Base-by-base conservation (phyloP, 2,113 vertebrate species). In the Thymallus thymallus region DNA sequence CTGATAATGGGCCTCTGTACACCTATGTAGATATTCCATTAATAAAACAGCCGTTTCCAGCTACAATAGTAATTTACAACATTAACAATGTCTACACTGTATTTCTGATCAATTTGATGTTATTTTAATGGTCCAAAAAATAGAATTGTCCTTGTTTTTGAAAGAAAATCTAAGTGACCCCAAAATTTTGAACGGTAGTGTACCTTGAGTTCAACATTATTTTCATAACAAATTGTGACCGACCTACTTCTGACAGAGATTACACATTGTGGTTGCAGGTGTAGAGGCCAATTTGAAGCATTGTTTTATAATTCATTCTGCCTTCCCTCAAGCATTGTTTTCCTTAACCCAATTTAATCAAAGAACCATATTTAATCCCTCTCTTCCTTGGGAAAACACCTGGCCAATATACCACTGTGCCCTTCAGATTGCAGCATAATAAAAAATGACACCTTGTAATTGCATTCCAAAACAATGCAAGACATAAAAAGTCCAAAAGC, bases 171-270 rank as follows among this genome's bases (percentile, higher is more conserved):
- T n/a, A n/a, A n/a, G n/a, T n/a, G n/a, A n/a, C n/a, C n/a, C n/a
- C n/a, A n/a, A n/a, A n/a, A n/a, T n/a, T n/a, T n/a, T n/a, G n/a
- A n/a, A n/a, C n/a, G n/a, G n/a, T n/a, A n/a, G n/a, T n/a, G 2
- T 74, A 65, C 77, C 72, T 66, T 61, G 68, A 81, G 70, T 75
- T 72, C 18, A 3, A 76, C 56, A 10, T 3, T 71, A 61, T 82
- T 76, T 76, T 86, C 63, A 83, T 86, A n/a, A 68, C 69, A 78
- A 83, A 85, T 56, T 63, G 61, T 32, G 58, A 80, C 84, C 83
- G 6, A 48, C 46, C 1, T 67, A 86, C 75, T 88, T 87, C 61
- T 74, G 64, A 69, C 79, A 73, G 71, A 78, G 68, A 26, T 22
- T 22, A n/a, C 70, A 78, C 66, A 2, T 51, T 74, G 74, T 35